These are phyloP conservation scores for Frieseomelitta varia DNA, from an alignment of 1,140 invertebrate genomes.

Conservation along the genomic window DNA sequence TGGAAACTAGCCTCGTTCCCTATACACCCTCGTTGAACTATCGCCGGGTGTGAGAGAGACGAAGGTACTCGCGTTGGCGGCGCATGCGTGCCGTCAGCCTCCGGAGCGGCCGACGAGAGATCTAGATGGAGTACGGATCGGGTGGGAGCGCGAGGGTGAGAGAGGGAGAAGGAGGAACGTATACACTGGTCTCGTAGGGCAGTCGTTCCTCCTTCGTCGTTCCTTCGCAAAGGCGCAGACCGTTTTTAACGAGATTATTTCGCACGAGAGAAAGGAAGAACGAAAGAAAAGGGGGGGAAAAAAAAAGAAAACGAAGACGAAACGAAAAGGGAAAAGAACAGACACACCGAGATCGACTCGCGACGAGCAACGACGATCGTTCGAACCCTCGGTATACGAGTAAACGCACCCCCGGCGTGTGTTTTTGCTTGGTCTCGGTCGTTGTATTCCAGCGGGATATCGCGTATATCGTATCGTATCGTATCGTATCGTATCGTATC, in stretches of 20 bases:
- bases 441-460: background rate
- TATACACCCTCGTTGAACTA: background rate
- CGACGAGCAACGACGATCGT: background rate
- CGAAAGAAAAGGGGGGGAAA: no score
- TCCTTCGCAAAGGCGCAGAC: slow-evolving; percentile 63
- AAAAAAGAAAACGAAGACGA: background rate
- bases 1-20: slow-evolving; percentile 17
- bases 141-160: slow-evolving; percentile 28
- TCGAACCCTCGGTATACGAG: background rate
- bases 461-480: background rate
- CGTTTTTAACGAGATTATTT: slow-evolving; percentile 71
- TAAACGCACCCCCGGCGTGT: background rate
- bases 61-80: slow-evolving; percentile 15
- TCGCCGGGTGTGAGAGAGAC: background rate
- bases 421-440: background rate
- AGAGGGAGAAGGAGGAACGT: slow-evolving; percentile 60
- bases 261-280: slow-evolving; percentile 25
- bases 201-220: slow-evolving; percentile 72
- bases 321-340: no score
- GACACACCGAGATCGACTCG: background rate
- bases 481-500: no score
- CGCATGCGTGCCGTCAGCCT: slow-evolving; percentile 25
- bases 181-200: slow-evolving; percentile 69
- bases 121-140: slow-evolving; percentile 45
- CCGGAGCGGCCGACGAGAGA: slow-evolving; percentile 37